phyloP scores from a whole-genome alignment of 2,113 vertebrate genomes.

The Mormoops blainvillei region DNA sequence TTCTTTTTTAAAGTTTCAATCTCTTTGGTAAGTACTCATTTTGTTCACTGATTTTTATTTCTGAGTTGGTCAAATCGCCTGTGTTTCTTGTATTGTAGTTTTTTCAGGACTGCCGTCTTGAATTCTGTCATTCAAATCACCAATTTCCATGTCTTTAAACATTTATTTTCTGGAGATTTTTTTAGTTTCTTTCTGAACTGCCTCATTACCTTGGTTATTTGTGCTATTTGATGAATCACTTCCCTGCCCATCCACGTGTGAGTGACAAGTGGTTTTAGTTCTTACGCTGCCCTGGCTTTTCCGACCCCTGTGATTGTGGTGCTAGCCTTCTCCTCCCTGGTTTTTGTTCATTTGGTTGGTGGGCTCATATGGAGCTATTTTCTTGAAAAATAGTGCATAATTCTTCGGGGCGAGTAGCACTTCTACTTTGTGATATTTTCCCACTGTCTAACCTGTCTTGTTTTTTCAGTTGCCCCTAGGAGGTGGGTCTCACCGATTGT shows the following conservation, averaged over 20 bases:
- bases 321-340: neutral
- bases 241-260: neutral
- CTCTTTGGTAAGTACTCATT: neutral
- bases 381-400: neutral
- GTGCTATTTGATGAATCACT: neutral
- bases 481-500: constrained; percentile 23
- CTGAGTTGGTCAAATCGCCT: neutral
- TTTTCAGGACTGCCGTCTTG: neutral
- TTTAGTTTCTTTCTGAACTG: neutral
- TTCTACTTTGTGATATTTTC: neutral
- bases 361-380: neutral
- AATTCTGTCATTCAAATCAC: neutral
- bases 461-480: constrained; percentile 28
- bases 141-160: neutral
- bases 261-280: neutral
- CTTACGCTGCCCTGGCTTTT: neutral
- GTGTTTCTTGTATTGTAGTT: neutral
- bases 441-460: constrained; percentile 24
- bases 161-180: neutral
- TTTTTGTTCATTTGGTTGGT: neutral
- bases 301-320: neutral
- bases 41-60: neutral
- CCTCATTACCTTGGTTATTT: neutral
- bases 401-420: neutral
- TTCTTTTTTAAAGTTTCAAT: neutral